phyloP scores from a whole-genome alignment of 2,888 invertebrate genomes.

The Phorcus lineatus region DNA sequence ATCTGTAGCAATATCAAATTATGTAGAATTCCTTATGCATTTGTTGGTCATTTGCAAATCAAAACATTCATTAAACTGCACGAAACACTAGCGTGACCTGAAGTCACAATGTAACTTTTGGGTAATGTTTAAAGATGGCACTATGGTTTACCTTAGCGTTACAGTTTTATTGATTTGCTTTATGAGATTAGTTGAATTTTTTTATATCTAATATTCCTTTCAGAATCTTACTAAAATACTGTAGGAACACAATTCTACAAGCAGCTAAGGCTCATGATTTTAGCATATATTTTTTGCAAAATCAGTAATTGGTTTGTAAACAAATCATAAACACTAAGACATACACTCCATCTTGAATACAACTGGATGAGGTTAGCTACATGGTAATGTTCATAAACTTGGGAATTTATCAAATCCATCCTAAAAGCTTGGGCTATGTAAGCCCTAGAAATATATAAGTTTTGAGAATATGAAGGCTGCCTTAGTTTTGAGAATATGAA shows the following conservation, averaged over 20 bases:
- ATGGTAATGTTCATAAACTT: no score
- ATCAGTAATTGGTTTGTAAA: background rate
- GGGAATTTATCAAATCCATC: no score
- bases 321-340: background rate
- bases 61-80: background rate
- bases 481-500: background rate
- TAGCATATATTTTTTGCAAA: no score
- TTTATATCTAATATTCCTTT: no score
- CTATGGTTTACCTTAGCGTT: no score
- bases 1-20: slow-evolving; percentile 14
- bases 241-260: no score
- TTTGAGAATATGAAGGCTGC: background rate
- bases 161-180: no score
- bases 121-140: background rate
- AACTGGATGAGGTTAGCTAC: no score
- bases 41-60: background rate
- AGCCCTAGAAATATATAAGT: no score
- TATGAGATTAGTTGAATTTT: no score
- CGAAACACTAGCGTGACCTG: background rate
- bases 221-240: no score
- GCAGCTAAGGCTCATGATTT: no score
- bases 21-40: background rate
- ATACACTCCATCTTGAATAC: background rate
- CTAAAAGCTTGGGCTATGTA: background rate
- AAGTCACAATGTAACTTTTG: background rate